phyloP scores from a whole-genome alignment of 2,113 vertebrate genomes.

The Hemiprocne comata region DNA sequence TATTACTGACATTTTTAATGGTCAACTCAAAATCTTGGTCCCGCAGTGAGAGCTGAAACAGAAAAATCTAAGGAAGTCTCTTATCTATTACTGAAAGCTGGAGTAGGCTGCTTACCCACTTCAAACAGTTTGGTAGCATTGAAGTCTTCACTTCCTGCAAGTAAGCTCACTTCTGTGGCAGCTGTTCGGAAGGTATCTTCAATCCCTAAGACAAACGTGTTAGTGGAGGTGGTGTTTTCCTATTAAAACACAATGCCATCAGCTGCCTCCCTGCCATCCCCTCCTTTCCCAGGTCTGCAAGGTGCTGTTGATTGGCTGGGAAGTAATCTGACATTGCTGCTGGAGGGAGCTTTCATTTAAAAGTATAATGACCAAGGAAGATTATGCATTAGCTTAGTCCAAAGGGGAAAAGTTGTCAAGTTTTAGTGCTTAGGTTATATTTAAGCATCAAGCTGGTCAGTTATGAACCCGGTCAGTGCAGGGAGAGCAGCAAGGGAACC shows the following conservation, averaged over 20 bases:
- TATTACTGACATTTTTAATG: not conserved
- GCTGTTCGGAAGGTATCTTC: slow-evolving; percentile 97
- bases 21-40: not conserved
- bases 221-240: not conserved
- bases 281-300: not conserved
- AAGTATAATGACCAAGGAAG: not conserved
- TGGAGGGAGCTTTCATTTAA: not conserved
- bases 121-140: slow-evolving; percentile 97
- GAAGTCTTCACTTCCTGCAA: slow-evolving; percentile 93
- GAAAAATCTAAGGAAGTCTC: not conserved
- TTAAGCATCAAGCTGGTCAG: not conserved
- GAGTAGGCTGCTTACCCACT: slow-evolving; percentile 84
- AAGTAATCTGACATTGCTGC: not conserved
- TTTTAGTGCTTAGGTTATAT: not conserved
- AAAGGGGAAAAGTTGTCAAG: not conserved
- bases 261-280: not conserved
- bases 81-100: not conserved
- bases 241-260: slow-evolving; percentile 3
- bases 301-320: not conserved
- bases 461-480: not conserved
- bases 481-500: not conserved
- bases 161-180: slow-evolving; percentile 93
- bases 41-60: not conserved
- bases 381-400: not conserved
- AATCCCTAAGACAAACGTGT: slow-evolving; percentile 81